Conservation (phyloP, 2,113 vertebrate species). For the Leptocoma aspasia region DNA sequence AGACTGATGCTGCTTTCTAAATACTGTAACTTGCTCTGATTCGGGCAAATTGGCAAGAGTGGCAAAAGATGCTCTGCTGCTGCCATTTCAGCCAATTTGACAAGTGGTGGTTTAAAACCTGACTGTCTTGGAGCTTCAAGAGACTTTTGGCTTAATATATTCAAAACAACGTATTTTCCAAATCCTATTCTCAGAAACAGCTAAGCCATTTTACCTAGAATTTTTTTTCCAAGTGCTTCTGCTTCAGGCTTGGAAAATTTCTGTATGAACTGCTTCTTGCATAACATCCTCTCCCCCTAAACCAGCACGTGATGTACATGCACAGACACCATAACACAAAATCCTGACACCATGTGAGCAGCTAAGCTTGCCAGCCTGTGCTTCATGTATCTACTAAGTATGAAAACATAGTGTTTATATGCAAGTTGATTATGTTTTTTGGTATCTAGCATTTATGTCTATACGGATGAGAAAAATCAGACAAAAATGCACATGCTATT, state of each 20-base stretch:
- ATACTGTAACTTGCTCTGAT: not conserved
- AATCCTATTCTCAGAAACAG: not conserved
- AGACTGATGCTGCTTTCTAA: not conserved
- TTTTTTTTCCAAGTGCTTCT: not conserved
- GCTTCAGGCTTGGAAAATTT: not conserved
- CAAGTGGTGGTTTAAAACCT: not conserved
- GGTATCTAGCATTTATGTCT: not conserved
- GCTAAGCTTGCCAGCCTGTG: not conserved
- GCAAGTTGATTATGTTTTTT: not conserved
- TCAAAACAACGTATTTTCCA: not conserved
- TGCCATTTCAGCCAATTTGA: not conserved
- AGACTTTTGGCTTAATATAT: not conserved
- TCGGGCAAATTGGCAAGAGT: not conserved
- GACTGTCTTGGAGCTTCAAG: not conserved
- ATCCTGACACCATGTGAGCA: not conserved
- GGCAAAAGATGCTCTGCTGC: not conserved
- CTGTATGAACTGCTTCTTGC: not conserved
- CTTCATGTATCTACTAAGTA: not conserved
- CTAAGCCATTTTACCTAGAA: not conserved
- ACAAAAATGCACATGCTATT: not conserved
- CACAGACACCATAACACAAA: not conserved
- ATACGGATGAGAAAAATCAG: not conserved
- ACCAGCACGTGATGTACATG: fast-evolving
- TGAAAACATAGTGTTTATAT: not conserved
- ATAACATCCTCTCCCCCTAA: not conserved